Evolutionary conservation across 2,797 vertebrate species (phyloP), one percentile per base, ranked within the genome.

Genomic region (Chanos chanos): DNA sequence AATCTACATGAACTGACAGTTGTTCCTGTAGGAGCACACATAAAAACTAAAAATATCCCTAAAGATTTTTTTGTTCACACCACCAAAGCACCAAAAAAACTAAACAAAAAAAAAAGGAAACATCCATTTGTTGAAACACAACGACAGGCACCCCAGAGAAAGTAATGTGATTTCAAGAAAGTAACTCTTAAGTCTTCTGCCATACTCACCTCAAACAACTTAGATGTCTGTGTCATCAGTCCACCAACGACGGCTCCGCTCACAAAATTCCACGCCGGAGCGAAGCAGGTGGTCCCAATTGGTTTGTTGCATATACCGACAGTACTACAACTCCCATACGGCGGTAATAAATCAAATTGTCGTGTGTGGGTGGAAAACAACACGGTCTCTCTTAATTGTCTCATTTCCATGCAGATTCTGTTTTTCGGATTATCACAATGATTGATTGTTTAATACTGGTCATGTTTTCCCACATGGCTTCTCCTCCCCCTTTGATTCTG

Each of bases 281-380:
- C 40, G 41, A 65, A 66, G 57, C 71, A 73, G 71, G 48, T 73
- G 71, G 54, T 22, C 41, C 47, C 40, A 19, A 33, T 54, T 47
- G 39, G 19, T 37, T 62, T 40, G 7, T 49, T 41, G 30, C 5
- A 43, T 43, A 31, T 62, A 68, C 30, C 68, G 67, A 40, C 37
- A n/a, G 67, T n/a, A 31, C 33, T 52, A 58, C 21, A 67, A 62
- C 57, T 77, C 85, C 82, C 77, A 3, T 39, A 77, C 75, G 87
- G 80, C 28, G 19, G 73, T 64, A 77, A 89, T 91, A 87, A 89
- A 90, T 91, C 89, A 90, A 82, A 61, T 63, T 82, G 85, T 80
- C 81, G 82, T 61, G 16, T 13, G 3, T 25, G 44, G 28, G 47
- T 44, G 31, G 61, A 61, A 21, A 73, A 64, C 30, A 56, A 76